phyloP scores from a whole-genome alignment of 2,113 vertebrate species.

The Ahaetulla prasina region DNA sequence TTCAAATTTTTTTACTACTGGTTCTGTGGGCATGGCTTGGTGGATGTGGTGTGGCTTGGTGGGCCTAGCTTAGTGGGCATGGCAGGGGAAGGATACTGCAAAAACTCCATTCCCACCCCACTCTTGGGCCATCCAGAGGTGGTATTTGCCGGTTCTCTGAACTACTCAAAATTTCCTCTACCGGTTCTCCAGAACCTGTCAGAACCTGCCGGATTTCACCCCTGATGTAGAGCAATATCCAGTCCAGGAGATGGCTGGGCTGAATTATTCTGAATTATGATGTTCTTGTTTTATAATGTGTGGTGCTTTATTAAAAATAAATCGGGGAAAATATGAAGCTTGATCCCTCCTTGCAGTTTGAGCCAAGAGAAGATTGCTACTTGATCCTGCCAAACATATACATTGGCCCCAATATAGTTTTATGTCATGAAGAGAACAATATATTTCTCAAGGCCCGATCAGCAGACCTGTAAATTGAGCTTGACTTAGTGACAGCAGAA shows the following conservation, averaged over 20 bases:
- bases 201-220: too few species aligned
- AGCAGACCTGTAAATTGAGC: background rate
- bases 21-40: too few species aligned
- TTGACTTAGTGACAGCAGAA: background rate
- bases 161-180: too few species aligned
- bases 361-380: background rate
- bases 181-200: too few species aligned
- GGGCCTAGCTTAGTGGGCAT: too few species aligned
- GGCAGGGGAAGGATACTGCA: too few species aligned
- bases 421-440: background rate
- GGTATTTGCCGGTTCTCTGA: too few species aligned
- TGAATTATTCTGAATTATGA: background rate
- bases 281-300: background rate
- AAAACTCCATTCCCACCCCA: too few species aligned
- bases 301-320: background rate
- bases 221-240: background rate
- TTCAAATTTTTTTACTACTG: too few species aligned
- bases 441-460: background rate
- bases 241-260: background rate
- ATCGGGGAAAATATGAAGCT: background rate
- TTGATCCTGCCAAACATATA: background rate
- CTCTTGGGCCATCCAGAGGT: too few species aligned
- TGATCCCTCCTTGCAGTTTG: background rate
- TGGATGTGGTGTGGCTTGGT: too few species aligned
- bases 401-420: background rate